Evolutionary conservation across 2,797 vertebrate species (phyloP), one percentile per base, ranked within the genome.

Genomic region (Remorina albescens): DNA sequence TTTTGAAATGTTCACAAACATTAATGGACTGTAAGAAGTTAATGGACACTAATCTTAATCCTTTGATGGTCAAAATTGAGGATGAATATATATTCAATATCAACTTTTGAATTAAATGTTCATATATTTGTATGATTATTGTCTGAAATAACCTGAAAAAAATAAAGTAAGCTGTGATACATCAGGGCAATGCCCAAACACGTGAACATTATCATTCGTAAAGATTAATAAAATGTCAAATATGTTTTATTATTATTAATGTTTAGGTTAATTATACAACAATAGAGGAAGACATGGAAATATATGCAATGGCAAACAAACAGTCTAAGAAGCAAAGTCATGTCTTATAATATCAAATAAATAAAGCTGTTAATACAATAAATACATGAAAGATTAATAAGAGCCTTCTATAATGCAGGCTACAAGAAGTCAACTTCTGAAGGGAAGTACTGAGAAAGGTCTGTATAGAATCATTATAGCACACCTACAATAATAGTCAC

Each of bases 371-470:
- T 94, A 95, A 95, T 94, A 91, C 88, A 96, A 96, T 96, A 97
- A 97, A 97, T 97, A 96, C 69, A 90, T 81, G 88, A 91, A 87
- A 86, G 66, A 91, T 94, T 92, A 95, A 95, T 95, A 96, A 92
- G 90, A 93, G 96, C 96, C 96, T 97, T 96, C 94, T 96, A 96
- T 89, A 96, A 97, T 96, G 93, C 94, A 97, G 96, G 96, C 96
- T 97, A 96, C 95, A 80, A 71, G 86, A 93, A 88, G 91, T 92
- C 88, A 72, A 95, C 96, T 97, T 95, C 95, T 89, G 91, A 90
- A 91, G 91, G 94, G 96, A 97, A 96, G 96, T 95, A 95, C 94
- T 91, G 92, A 79, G 85, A 79, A 89, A 93, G 94, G 91, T 96
- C 93, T 96, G 94, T 90, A 77, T 84, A 89, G 87, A 77, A 72